phyloP scores from a whole-genome alignment of 1,140 invertebrate species.

The Tetraneura akinire region DNA sequence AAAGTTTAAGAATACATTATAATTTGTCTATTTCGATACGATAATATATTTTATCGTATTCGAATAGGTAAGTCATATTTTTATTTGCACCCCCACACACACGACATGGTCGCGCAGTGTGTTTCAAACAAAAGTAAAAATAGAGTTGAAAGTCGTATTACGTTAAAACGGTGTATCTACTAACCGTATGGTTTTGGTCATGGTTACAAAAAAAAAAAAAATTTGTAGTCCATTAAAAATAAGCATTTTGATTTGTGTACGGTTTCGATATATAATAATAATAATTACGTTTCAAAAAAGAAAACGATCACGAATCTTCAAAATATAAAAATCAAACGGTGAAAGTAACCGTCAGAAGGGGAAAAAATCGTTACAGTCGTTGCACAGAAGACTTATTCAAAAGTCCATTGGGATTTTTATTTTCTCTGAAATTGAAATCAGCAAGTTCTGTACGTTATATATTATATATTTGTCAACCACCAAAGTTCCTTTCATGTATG shows the following conservation, averaged over 20 bases:
- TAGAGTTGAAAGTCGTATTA: too few relatives aligned
- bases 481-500: slow-evolving; percentile 26
- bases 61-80: too few relatives aligned
- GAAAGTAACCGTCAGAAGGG: not conserved
- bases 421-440: slow-evolving; percentile 40
- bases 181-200: too few relatives aligned
- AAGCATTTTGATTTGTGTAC: not conserved
- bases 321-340: not conserved
- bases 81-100: too few relatives aligned
- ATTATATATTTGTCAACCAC: not conserved
- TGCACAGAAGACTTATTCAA: slow-evolving; percentile 29
- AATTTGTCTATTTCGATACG: too few relatives aligned
- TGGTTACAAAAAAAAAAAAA: too few relatives aligned
- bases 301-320: not conserved
- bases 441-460: slow-evolving; percentile 12
- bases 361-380: slow-evolving; percentile 17
- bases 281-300: not conserved
- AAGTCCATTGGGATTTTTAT: slow-evolving; percentile 32
- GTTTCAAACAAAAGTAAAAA: too few relatives aligned
- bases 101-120: too few relatives aligned
- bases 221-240: too few relatives aligned
- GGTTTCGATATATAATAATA: slow-evolving; percentile 3
- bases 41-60: too few relatives aligned
- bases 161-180: too few relatives aligned
- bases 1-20: too few relatives aligned